phyloP scores from a whole-genome alignment of 1,140 invertebrate species.

The Euwallacea fornicatus region DNA sequence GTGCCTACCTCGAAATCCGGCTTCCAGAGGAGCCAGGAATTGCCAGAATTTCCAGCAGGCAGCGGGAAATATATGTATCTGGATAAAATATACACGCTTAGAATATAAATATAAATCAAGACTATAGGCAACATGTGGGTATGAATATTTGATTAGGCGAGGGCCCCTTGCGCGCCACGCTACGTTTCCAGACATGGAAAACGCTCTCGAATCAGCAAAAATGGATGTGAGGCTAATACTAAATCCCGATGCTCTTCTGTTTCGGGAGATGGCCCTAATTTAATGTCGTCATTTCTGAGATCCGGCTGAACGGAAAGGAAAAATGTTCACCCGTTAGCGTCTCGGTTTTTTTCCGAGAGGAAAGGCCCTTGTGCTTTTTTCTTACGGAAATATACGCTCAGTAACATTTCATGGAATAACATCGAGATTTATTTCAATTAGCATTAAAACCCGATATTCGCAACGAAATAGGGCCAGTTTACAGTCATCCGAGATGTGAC shows the following conservation, averaged over 20 bases:
- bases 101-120: conserved; percentile 39
- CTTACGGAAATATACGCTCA: too few relatives aligned
- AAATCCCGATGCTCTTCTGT: conserved; percentile 17
- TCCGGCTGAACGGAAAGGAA: too few relatives aligned
- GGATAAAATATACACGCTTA: conserved; percentile 35
- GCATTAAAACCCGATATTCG: too few relatives aligned
- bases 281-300: conserved; percentile 4
- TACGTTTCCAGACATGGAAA: conserved; percentile 26
- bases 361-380: too few relatives aligned
- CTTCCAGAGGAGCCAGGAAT: conserved; percentile 3
- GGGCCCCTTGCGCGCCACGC: neutral
- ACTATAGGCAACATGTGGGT: conserved; percentile 38
- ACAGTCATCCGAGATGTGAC: too few relatives aligned
- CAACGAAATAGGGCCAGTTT: too few relatives aligned
- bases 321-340: too few relatives aligned
- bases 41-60: conserved; percentile 18
- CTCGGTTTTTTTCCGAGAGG: too few relatives aligned
- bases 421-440: too few relatives aligned
- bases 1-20: conserved; percentile 16
- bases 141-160: conserved; percentile 36
- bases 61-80: conserved; percentile 22
- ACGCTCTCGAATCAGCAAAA: conserved; percentile 32
- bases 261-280: conserved; percentile 5
- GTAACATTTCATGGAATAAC: too few relatives aligned
- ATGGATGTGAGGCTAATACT: conserved; percentile 31